Evolutionary conservation across 2,113 vertebrate species (phyloP).

Genomic region (Lontra canadensis): DNA sequence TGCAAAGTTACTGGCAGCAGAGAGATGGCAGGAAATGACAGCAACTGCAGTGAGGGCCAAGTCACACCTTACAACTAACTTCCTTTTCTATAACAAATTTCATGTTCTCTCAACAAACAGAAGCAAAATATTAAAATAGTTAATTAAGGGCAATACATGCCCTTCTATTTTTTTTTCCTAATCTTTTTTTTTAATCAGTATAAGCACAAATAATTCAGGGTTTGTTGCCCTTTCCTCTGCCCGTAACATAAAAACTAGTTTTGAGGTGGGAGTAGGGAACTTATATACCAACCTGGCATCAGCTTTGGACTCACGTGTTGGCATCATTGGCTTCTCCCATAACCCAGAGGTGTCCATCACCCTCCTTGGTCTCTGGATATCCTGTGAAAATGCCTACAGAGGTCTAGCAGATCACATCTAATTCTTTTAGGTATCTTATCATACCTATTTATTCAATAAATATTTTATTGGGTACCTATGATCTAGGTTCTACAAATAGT

Average conservation of each 20-base stretch:
- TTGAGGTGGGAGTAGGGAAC: background rate
- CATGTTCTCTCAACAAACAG: background rate
- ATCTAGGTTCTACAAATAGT: background rate
- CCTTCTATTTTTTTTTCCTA: background rate
- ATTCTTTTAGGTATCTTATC: background rate
- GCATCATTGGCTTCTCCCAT: background rate
- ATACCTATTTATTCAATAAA: background rate
- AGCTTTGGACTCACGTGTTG: background rate
- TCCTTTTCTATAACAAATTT: background rate
- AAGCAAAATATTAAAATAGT: background rate
- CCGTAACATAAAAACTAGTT: background rate
- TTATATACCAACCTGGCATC: background rate
- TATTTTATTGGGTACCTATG: background rate
- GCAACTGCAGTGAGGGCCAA: background rate
- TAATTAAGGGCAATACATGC: background rate
- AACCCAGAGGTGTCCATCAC: background rate
- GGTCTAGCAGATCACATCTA: background rate
- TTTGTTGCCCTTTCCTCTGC: background rate
- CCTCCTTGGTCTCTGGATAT: background rate
- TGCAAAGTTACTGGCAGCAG: background rate
- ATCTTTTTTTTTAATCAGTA: background rate
- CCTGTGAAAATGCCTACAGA: background rate
- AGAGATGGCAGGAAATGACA: background rate
- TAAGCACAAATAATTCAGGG: background rate
- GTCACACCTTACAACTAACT: background rate